A percentile compares a stretch with the other conserved stretches of the same genome.
Evolutionary conservation across 2,888 invertebrate species (phyloP).

Genomic region (Eristalis arbustorum): DNA sequence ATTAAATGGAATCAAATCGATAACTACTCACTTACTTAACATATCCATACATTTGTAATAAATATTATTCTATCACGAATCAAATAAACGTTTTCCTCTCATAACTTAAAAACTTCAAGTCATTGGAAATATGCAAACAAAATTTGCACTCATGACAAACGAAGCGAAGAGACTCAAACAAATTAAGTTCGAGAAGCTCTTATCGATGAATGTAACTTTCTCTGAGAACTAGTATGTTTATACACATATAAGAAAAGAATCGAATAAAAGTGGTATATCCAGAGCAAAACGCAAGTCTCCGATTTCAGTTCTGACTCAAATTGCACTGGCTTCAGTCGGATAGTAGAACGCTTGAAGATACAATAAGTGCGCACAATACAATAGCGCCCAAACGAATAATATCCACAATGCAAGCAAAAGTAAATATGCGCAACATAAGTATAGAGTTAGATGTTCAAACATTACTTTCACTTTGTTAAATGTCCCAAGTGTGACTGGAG

Average conservation of each 20-base stretch:
- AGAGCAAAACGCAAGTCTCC: not conserved
- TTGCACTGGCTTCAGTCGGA: not conserved
- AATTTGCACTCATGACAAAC: not conserved
- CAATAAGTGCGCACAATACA: not conserved
- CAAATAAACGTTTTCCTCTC: no score
- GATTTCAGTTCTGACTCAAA: slow-evolving; percentile 9
- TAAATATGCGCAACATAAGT: not conserved
- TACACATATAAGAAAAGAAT: not conserved
- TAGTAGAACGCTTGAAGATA: not conserved
- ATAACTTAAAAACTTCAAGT: not conserved
- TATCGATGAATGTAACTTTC: not conserved
- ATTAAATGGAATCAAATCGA: no score
- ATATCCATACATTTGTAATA: no score
- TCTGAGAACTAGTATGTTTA: not conserved
- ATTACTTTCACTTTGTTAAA: not conserved
- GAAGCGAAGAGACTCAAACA: not conserved
- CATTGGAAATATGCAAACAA: not conserved
- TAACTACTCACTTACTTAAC: no score
- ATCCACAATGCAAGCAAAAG: not conserved
- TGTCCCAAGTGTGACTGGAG: not conserved
- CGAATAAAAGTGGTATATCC: not conserved
- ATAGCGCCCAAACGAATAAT: not conserved
- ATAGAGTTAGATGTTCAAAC: no score
- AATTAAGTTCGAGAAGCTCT: not conserved
- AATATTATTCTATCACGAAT: no score